Evolutionary conservation across 2,113 vertebrate species (phyloP).

Genomic region (Rhabdornis inornatus): DNA sequence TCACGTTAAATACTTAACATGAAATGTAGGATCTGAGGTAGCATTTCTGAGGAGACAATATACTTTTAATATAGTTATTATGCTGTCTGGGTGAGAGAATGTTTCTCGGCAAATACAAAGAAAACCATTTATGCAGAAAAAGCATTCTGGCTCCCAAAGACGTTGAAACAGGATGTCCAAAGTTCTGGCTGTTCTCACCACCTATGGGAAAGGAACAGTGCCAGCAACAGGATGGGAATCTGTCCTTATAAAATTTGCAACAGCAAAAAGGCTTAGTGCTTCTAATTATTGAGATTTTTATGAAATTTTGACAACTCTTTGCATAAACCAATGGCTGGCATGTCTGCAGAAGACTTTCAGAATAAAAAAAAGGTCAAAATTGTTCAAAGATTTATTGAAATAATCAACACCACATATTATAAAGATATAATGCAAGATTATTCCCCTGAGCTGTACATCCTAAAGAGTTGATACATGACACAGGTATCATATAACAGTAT

Average conservation of each 20-base stretch:
- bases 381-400: not conserved
- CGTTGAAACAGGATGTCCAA: slow-evolving; percentile 9
- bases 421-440: not conserved
- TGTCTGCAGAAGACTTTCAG: not conserved
- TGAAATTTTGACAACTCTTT: not conserved
- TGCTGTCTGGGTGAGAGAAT: not conserved
- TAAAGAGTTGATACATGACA: not conserved
- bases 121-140: not conserved
- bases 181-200: slow-evolving; percentile 18
- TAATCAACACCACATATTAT: not conserved
- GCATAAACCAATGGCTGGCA: not conserved
- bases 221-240: not conserved
- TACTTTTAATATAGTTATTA: not conserved
- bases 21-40: not conserved
- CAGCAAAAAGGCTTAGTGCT: not conserved
- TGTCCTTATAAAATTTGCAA: not conserved
- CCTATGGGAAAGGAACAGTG: not conserved
- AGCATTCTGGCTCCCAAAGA: not conserved
- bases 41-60: not conserved
- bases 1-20: not conserved
- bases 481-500: not conserved
- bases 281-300: not conserved
- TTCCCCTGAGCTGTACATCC: not conserved
- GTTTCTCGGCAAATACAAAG: slow-evolving; percentile 9
- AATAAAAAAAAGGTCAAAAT: not conserved